Base-by-base conservation (phyloP, 2,113 vertebrate genomes). In the Scolopax mira region DNA sequence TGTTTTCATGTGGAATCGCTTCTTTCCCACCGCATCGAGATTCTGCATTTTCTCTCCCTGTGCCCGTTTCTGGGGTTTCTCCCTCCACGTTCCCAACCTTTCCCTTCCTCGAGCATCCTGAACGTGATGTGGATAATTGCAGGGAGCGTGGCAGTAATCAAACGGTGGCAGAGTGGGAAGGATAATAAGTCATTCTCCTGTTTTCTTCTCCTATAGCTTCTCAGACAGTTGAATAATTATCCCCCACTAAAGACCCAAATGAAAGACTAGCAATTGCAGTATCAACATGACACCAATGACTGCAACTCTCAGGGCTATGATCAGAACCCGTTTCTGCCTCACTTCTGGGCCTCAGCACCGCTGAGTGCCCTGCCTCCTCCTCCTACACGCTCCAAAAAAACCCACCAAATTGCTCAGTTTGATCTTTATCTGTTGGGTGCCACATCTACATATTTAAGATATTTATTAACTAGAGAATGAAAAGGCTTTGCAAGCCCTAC, bases 151-250 rank as follows among this genome's bases (percentile, higher is more conserved):
- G 91, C 94, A 92, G 49, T 10, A 51, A 90, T 54, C 92, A 51
- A 78, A 37, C 0, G 46, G 28, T 37, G 84, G 48, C 88, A 18
- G 84, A 51, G 18, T 89, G 91, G 70, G 70, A 78, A 82, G 73
- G 70, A 75, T 7, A 60, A 64, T 3, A 35, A 92, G 30, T 49
- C 70, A 37, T 82, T 93, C 87, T 88, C 79, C 37, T 82, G 48
- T 1, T 35, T 93, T 84, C 39, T 61, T 30, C 89, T 57, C 80
- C 84, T 13, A 5, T 1, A 69, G 44, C 83, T 89, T 82, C 93
- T 89, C 33, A 85, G 83, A 90, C 57, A 96, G 70, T 61, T 66
- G 77, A 62, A 19, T 57, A 57, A 96, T 82, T 73, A 79, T 13
- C 62, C 94, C n/a, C 69, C 46, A 18, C 41, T 51, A 37, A 60